Conservation (phyloP, 2,888 invertebrate genomes). For the Scaptodrosophila latifasciaeformis region DNA sequence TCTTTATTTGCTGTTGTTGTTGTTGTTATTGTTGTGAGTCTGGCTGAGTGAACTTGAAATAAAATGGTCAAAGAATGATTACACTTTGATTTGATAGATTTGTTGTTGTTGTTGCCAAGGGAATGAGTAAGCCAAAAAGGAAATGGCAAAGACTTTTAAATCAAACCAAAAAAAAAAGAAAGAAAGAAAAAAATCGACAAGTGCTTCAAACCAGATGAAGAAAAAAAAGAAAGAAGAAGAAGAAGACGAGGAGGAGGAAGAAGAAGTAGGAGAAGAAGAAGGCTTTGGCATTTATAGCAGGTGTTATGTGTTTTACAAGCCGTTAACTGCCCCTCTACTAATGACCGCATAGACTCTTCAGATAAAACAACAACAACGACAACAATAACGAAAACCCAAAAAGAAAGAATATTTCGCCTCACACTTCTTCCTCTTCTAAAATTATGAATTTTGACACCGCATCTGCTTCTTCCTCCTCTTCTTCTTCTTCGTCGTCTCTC, state of each 20-base stretch:
- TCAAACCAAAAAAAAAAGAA: too few species aligned
- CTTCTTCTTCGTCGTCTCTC: neutral
- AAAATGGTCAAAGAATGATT: neutral
- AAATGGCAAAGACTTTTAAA: too few species aligned
- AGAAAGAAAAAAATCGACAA: too few species aligned
- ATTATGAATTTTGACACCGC: neutral
- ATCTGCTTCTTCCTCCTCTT: neutral
- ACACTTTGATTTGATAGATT: too few species aligned
- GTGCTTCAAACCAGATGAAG: too few species aligned
- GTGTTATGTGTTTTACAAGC: constrained; percentile 65
- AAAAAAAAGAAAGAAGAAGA: constrained; percentile 8
- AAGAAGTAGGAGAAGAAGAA: constrained; percentile 9
- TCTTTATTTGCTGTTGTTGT: constrained; percentile 21
- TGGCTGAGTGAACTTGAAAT: constrained; percentile 10
- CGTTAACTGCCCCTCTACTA: constrained; percentile 60
- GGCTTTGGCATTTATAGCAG: constrained; percentile 60
- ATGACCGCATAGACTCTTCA: constrained; percentile 30
- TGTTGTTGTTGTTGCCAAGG: too few species aligned
- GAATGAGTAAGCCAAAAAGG: too few species aligned
- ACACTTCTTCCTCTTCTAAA: too few species aligned
- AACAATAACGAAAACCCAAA: constrained; percentile 7
- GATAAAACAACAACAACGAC: constrained; percentile 6
- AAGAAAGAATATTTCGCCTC: neutral
- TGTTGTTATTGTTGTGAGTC: constrained; percentile 21
- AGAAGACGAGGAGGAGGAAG: constrained; percentile 20